These are phyloP conservation scores for Peucedramus taeniatus DNA, from an alignment of 2,113 vertebrate genomes.

Conservation along the genomic window DNA sequence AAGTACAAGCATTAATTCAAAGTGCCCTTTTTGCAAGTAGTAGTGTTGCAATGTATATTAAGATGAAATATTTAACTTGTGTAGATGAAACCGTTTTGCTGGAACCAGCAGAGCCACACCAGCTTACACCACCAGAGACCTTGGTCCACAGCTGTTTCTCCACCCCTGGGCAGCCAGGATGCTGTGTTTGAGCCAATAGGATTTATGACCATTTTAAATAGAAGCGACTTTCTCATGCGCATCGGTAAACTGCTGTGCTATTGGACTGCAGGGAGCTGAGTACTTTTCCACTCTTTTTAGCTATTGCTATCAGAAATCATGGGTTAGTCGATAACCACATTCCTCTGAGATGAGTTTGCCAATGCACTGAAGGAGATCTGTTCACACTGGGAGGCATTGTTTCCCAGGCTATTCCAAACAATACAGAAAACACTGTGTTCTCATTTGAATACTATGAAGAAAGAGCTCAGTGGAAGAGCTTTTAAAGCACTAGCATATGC, in stretches of 20 bases:
- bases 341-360: constrained; percentile 47
- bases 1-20: not conserved
- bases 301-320: constrained; percentile 42
- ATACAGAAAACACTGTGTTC: constrained; percentile 36
- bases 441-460: not conserved
- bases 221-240: not conserved
- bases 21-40: not conserved
- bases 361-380: constrained; percentile 27
- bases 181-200: not conserved
- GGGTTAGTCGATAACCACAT: constrained; percentile 32
- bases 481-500: constrained; percentile 15
- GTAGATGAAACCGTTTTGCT: not conserved
- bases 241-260: not conserved
- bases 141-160: not conserved
- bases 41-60: not conserved
- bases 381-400: constrained; percentile 39
- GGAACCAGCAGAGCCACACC: not conserved
- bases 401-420: constrained; percentile 55
- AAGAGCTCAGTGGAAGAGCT: not conserved
- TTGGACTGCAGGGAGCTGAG: constrained; percentile 7
- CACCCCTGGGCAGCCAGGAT: not conserved
- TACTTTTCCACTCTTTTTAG: constrained; percentile 52
- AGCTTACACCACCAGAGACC: not conserved
- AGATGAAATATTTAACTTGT: not conserved
- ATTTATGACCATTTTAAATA: constrained; percentile 40